Conservation (phyloP, 2,113 vertebrate genomes). For the Asarcornis scutulata region DNA sequence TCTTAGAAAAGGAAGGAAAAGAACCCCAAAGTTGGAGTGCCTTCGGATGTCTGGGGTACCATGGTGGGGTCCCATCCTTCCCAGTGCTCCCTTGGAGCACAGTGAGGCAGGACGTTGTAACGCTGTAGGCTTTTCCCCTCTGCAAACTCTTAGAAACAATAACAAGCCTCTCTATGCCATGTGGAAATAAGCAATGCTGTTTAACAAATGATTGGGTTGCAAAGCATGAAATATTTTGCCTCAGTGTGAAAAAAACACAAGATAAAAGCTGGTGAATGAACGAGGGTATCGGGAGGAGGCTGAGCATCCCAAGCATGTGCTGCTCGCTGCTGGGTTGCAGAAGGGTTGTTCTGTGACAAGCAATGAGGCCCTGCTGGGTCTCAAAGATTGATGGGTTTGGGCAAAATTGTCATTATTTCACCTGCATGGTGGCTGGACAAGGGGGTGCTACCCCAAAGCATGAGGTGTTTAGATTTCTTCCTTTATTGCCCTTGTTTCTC, state of each 20-base stretch:
- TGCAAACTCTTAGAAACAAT: background rate
- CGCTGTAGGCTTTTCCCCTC: background rate
- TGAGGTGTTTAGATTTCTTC: background rate
- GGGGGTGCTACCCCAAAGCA: background rate
- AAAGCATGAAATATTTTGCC: slow-evolving; percentile 50
- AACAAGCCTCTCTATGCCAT: background rate
- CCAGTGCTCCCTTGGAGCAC: accelerated
- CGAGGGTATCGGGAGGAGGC: background rate
- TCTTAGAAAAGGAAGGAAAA: background rate
- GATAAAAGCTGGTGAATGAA: slow-evolving; percentile 59
- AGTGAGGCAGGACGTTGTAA: background rate
- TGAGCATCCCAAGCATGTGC: accelerated
- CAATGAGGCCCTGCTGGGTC: background rate
- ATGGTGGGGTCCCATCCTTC: background rate
- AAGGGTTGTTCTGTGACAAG: accelerated
- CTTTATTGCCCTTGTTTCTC: background rate
- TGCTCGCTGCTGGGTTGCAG: background rate
- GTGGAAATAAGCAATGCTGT: background rate
- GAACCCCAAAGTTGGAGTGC: background rate
- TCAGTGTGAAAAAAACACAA: slow-evolving; percentile 32
- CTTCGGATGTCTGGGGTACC: accelerated
- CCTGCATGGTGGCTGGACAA: background rate
- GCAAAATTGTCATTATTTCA: accelerated
- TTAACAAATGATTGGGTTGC: slow-evolving; percentile 40
- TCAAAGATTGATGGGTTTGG: background rate